A percentile compares a stretch with the other conserved stretches of the same genome.
phyloP scores from a whole-genome alignment of 2,113 vertebrate species.

The Climacteris rufus region DNA sequence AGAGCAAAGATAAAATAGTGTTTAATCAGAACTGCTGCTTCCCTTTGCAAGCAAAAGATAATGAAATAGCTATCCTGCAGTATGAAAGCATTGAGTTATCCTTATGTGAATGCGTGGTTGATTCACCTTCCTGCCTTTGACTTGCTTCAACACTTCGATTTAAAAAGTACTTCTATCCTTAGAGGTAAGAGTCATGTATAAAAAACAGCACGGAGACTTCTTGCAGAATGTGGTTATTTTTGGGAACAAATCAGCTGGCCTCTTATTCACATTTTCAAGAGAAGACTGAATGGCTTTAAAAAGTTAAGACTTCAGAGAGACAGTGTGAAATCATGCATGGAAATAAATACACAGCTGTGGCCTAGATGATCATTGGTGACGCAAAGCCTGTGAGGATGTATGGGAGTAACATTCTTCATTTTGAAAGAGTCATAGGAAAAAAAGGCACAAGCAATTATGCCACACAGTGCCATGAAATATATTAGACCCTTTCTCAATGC shows the following conservation, averaged over 20 bases:
- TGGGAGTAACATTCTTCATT: neutral
- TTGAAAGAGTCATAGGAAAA: neutral
- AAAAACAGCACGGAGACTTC: neutral
- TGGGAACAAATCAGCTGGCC: neutral
- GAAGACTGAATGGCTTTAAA: neutral
- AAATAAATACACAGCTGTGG: neutral
- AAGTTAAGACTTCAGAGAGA: neutral
- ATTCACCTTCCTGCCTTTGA: conserved; percentile 26
- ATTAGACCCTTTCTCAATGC: neutral
- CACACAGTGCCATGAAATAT: neutral
- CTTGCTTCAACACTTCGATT: neutral
- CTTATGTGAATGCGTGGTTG: neutral
- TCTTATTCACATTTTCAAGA: neutral
- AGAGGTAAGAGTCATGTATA: neutral
- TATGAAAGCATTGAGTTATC: neutral
- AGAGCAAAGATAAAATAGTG: conserved; percentile 60
- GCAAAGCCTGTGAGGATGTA: neutral
- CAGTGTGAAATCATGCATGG: neutral
- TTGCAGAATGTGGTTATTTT: neutral
- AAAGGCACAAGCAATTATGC: neutral
- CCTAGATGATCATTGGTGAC: neutral
- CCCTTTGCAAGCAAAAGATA: conserved; percentile 45
- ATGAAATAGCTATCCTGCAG: conserved; percentile 35
- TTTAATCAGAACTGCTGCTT: conserved; percentile 59
- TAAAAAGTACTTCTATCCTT: neutral